phyloP scores from a whole-genome alignment of 2,888 invertebrate genomes.

The Omphaloscelis lunosa region DNA sequence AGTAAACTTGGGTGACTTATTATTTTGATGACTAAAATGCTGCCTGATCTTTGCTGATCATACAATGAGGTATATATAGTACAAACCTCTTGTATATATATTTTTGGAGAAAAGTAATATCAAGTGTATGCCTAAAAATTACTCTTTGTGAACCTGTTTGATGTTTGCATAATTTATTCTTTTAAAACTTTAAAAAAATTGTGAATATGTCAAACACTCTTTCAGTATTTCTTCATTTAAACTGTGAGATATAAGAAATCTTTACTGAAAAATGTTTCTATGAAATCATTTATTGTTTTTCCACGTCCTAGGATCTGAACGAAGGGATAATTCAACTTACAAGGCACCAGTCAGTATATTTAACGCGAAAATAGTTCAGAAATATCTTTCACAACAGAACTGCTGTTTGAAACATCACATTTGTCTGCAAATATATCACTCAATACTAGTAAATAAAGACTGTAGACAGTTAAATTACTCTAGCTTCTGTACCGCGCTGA shows the following conservation, averaged over 20 bases:
- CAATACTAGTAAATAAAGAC: constrained; percentile 81
- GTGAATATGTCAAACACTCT: background rate
- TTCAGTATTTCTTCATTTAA: background rate
- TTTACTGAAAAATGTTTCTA: constrained; percentile 21
- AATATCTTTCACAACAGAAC: constrained; percentile 70
- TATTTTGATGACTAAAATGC: background rate
- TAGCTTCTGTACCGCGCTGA: constrained; percentile 79
- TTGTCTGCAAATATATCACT: constrained; percentile 85
- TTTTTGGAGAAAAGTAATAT: background rate
- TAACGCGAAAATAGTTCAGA: constrained; percentile 70
- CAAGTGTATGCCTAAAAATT: background rate
- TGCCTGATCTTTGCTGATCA: background rate
- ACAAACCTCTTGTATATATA: background rate
- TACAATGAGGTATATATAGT: too few relatives aligned
- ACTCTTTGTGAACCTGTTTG: background rate
- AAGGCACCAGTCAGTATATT: constrained; percentile 54
- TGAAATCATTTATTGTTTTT: constrained; percentile 27
- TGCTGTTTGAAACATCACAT: constrained; percentile 78
- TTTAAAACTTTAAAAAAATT: background rate
- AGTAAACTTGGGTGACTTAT: background rate
- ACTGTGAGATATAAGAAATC: background rate
- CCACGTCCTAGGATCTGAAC: constrained; percentile 25
- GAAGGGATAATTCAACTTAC: constrained; percentile 47
- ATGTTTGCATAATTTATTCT: background rate
- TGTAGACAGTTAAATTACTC: constrained; percentile 84